These are phyloP conservation scores for Anolis apletophallus DNA, from an alignment of 2,797 vertebrate species.

Conservation along the genomic window DNA sequence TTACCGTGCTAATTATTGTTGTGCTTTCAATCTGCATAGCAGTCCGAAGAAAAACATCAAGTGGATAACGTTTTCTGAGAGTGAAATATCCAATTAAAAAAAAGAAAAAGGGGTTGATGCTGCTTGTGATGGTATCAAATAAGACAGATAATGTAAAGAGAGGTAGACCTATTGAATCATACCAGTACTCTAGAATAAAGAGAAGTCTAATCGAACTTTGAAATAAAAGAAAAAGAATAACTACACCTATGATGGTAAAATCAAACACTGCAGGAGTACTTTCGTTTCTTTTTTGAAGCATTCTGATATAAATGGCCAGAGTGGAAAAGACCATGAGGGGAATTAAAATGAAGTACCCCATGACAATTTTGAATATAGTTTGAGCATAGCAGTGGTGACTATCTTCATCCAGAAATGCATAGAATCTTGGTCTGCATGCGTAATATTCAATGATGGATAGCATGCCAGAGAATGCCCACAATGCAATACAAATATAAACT, in stretches of 20 bases:
- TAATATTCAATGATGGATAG: constrained; percentile 75
- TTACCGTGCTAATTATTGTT: background rate
- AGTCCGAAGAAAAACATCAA: constrained; percentile 14
- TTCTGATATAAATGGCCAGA: constrained; percentile 75
- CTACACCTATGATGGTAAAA: constrained; percentile 72
- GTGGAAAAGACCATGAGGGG: constrained; percentile 79
- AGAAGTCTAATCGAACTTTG: constrained; percentile 73
- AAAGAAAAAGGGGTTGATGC: constrained; percentile 32
- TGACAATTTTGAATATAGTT: constrained; percentile 70
- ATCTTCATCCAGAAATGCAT: background rate
- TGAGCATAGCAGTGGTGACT: constrained; percentile 68
- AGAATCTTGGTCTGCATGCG: constrained; percentile 69
- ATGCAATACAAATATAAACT: constrained; percentile 64
- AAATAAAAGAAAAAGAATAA: constrained; percentile 77
- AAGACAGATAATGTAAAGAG: background rate
- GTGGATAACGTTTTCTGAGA: background rate
- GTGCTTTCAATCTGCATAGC: constrained; percentile 28
- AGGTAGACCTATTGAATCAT: background rate
- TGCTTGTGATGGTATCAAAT: constrained; percentile 13
- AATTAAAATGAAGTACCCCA: constrained; percentile 78
- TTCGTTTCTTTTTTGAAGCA: constrained; percentile 67
- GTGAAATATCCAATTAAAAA: constrained; percentile 15
- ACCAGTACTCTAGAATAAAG: background rate
- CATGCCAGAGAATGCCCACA: constrained; percentile 78
- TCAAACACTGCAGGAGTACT: constrained; percentile 76